Conservation (phyloP, 2,888 invertebrate species). For the Liodrosophila aerea region DNA sequence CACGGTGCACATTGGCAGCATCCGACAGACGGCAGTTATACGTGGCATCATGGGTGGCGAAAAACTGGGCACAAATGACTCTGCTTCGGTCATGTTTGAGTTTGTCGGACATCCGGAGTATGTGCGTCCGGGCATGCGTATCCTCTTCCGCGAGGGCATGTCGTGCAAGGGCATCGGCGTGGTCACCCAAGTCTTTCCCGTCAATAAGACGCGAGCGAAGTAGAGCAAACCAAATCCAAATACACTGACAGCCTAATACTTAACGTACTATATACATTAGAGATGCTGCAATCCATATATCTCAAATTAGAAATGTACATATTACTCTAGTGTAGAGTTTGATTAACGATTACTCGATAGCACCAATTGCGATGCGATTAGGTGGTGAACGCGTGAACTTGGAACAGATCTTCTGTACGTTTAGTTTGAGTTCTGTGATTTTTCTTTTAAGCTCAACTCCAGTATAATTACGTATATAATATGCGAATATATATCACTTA, state of each 20-base stretch:
- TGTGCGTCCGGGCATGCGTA: constrained; percentile 88
- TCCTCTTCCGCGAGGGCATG: constrained; percentile 91
- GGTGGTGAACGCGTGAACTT: constrained; percentile 30
- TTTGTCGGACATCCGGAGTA: constrained; percentile 96
- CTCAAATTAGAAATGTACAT: constrained; percentile 62
- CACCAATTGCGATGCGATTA: constrained; percentile 16
- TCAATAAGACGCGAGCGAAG: constrained; percentile 74
- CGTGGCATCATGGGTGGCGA: constrained; percentile 86
- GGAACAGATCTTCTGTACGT: constrained; percentile 60
- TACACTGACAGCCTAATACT: constrained; percentile 23
- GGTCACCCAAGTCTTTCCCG: constrained; percentile 90
- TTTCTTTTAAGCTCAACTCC: constrained; percentile 71
- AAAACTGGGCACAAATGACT: constrained; percentile 89
- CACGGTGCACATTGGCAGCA: constrained; percentile 97
- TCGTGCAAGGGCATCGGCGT: constrained; percentile 93
- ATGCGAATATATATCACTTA: constrained; percentile 17
- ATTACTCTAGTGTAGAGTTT: constrained; percentile 55
- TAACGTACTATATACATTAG: constrained; percentile 20
- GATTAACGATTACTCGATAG: constrained; percentile 32
- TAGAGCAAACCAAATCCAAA: constrained; percentile 8
- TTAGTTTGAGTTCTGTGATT: constrained; percentile 75
- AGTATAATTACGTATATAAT: constrained; percentile 27
- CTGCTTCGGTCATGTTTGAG: constrained; percentile 92
- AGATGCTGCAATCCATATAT: constrained; percentile 34
- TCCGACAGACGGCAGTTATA: constrained; percentile 96